phyloP scores from a whole-genome alignment of 2,888 invertebrate genomes.

The Melanophora roralis region DNA sequence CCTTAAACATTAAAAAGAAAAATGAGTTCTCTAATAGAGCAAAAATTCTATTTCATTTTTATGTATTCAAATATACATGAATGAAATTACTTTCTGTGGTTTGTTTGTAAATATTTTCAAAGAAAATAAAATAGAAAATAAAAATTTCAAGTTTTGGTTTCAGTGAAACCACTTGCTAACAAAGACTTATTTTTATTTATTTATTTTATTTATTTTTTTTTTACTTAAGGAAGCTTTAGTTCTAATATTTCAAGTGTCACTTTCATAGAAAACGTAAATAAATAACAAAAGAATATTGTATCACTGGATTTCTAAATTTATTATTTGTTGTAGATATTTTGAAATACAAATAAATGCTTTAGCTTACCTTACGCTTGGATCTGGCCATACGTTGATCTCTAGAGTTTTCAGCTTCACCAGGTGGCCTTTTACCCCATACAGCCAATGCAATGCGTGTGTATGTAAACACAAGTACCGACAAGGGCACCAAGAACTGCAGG shows the following conservation, averaged over 20 bases:
- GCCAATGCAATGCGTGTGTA: slow-evolving; percentile 91
- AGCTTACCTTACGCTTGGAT: slow-evolving; percentile 90
- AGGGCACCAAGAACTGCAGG: slow-evolving; percentile 90
- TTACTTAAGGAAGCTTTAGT: no score
- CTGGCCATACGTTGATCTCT: slow-evolving; percentile 89
- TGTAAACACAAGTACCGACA: slow-evolving; percentile 88
- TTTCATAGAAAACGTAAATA: no score
- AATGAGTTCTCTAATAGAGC: no score
- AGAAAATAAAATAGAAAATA: neutral
- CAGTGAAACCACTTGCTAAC: neutral
- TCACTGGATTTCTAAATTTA: no score
- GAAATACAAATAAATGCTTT: no score
- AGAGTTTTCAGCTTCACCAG: slow-evolving; percentile 91
- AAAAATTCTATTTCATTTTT: no score
- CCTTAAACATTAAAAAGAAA: no score
- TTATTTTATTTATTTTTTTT: neutral
- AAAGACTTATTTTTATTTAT: neutral
- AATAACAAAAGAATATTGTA: no score
- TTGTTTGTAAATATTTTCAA: neutral
- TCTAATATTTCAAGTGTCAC: no score
- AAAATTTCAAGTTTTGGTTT: neutral
- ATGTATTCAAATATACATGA: no score
- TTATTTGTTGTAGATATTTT: no score
- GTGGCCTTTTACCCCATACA: slow-evolving; percentile 91
- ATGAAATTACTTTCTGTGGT: neutral